Conservation (phyloP, 2,888 invertebrate genomes). For the Mesorhabditis belari region DNA sequence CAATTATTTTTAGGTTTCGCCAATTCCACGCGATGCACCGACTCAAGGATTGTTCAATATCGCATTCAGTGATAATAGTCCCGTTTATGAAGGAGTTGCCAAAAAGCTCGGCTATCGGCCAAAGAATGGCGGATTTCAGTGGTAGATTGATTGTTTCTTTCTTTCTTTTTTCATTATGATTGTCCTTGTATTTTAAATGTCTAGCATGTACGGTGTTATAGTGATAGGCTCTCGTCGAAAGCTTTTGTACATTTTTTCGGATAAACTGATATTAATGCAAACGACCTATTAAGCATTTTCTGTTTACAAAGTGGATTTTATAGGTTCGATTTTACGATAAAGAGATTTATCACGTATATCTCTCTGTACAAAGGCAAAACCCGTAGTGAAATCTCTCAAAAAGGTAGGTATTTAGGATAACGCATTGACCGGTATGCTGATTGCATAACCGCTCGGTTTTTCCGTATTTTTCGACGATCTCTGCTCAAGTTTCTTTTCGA, state of each 20-base stretch:
- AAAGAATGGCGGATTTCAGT: constrained; percentile 42
- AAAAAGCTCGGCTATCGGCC: constrained; percentile 41
- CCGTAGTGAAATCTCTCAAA: background rate
- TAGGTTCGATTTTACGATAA: too few relatives aligned
- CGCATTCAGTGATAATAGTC: constrained; percentile 26
- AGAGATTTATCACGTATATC: too few relatives aligned
- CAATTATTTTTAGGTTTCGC: constrained; percentile 17
- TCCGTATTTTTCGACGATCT: constrained; percentile 10
- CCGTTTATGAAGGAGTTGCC: constrained; percentile 48
- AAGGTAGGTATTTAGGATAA: background rate
- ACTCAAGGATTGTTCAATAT: constrained; percentile 20
- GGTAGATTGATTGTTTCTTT: constrained; percentile 4
- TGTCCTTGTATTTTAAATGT: background rate
- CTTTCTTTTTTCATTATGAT: background rate
- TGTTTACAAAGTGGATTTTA: too few relatives aligned
- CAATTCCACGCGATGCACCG: constrained; percentile 21
- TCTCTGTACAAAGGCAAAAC: too few relatives aligned
- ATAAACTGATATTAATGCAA: too few relatives aligned
- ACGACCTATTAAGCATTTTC: too few relatives aligned
- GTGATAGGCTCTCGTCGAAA: too few relatives aligned
- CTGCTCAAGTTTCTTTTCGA: background rate
- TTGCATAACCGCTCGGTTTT: constrained; percentile 30
- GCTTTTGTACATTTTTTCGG: too few relatives aligned
- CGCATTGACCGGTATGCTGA: constrained; percentile 33
- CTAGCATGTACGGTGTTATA: background rate